Evolutionary conservation across 2,888 invertebrate genomes (phyloP).

Genomic region (Slavum lentiscoides): DNA sequence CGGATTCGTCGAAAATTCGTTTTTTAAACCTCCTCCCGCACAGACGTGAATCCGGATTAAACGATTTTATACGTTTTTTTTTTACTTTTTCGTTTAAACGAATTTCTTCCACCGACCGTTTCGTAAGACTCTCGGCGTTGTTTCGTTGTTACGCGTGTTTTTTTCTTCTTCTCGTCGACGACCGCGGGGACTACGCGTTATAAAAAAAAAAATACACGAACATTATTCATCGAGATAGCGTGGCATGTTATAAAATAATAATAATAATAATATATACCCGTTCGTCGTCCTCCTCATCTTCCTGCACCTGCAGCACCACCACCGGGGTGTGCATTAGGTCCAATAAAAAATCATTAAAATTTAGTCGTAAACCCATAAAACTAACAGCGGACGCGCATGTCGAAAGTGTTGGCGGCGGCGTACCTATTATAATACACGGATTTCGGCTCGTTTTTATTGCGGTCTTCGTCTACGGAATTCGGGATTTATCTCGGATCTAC

Average conservation of each 20-base stretch:
- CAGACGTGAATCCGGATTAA: too few species aligned
- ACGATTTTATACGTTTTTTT: too few species aligned
- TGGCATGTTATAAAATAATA: constrained; percentile 14
- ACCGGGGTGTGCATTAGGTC: constrained; percentile 25
- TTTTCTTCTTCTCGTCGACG: background rate
- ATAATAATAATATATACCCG: background rate
- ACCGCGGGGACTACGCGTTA: constrained; percentile 21
- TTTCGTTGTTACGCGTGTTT: background rate
- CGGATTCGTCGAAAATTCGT: too few species aligned
- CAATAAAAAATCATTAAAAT: constrained; percentile 47
- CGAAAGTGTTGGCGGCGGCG: constrained; percentile 14
- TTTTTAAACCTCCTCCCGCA: too few species aligned
- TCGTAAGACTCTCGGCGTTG: constrained; percentile 6
- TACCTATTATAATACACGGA: background rate
- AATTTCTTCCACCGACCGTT: constrained; percentile 28
- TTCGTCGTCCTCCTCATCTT: too few species aligned
- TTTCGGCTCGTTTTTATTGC: constrained; percentile 16
- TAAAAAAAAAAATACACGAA: constrained; percentile 32
- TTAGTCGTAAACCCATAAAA: constrained; percentile 43
- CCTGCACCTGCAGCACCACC: background rate
- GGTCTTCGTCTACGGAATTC: constrained; percentile 1
- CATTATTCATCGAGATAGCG: constrained; percentile 37
- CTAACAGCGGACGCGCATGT: constrained; percentile 21
- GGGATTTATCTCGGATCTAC: background rate
- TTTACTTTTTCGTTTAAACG: background rate